These are phyloP conservation scores for Crambe crambe DNA, from an alignment of 37 sponge, comb jelly and placozoan genomes.

Conservation along the genomic window DNA sequence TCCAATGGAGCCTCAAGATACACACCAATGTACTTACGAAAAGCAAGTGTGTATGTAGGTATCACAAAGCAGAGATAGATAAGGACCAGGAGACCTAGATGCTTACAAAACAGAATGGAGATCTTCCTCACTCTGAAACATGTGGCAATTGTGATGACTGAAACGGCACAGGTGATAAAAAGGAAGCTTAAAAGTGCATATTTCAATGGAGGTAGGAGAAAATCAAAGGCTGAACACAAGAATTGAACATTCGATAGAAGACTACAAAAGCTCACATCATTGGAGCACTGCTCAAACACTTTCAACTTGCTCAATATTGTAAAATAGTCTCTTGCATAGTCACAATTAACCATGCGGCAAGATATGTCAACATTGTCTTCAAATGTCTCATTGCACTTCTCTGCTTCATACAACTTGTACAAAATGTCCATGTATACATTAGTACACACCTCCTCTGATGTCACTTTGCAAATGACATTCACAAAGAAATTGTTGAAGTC, in stretches of 20 bases:
- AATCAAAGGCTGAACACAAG: too few relatives aligned
- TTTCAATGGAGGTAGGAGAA: too few relatives aligned
- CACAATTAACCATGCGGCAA: too few relatives aligned
- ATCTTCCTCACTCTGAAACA: not conserved
- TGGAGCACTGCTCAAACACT: too few relatives aligned
- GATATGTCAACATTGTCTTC: too few relatives aligned
- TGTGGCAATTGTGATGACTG: not conserved
- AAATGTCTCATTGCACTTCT: too few relatives aligned
- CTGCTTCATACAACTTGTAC: too few relatives aligned
- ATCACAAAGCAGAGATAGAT: not conserved
- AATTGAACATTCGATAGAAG: too few relatives aligned
- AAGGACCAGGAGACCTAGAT: not conserved
- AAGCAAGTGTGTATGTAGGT: not conserved
- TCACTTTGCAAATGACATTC: not conserved
- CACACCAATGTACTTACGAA: not conserved
- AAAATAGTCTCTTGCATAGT: too few relatives aligned
- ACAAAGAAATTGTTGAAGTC: not conserved
- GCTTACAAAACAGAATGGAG: not conserved
- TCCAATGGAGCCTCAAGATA: not conserved
- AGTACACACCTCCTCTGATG: not conserved
- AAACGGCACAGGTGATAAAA: not conserved
- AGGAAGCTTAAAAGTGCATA: too few relatives aligned
- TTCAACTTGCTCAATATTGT: too few relatives aligned
- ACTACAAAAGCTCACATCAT: too few relatives aligned
- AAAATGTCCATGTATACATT: not conserved